These are phyloP conservation scores for Pteropus rufus DNA, from an alignment of 2,797 vertebrate genomes.

Conservation along the genomic window DNA sequence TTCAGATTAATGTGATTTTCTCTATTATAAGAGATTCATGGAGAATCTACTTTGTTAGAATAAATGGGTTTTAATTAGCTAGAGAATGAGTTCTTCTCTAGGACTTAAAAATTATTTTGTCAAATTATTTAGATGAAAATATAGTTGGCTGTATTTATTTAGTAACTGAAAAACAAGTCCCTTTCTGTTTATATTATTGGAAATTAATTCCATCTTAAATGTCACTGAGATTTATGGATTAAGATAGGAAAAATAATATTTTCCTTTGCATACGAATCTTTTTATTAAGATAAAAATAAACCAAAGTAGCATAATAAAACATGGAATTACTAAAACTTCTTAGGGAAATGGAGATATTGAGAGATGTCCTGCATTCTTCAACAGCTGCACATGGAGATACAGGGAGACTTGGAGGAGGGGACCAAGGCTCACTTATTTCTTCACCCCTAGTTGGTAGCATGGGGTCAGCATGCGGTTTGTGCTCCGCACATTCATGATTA, in stretches of 20 bases:
- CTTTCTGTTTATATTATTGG: neutral
- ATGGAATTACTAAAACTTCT: neutral
- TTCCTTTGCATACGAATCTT: neutral
- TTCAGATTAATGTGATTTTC: neutral
- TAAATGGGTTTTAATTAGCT: constrained; percentile 11
- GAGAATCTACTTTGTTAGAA: neutral
- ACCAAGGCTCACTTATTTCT: neutral
- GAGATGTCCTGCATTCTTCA: neutral
- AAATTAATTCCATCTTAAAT: constrained; percentile 12
- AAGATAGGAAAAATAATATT: neutral
- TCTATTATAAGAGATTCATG: neutral
- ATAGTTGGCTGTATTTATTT: neutral
- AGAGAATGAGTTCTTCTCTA: neutral
- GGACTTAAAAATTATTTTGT: constrained; percentile 5
- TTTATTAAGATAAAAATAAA: constrained; percentile 31
- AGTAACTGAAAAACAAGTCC: neutral
- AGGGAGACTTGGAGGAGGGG: no score
- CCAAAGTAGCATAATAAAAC: neutral
- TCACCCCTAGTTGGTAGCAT: neutral
- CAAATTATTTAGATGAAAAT: neutral
- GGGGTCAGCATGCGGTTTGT: fast-evolving
- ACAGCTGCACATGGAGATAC: fast-evolving
- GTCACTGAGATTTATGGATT: neutral
- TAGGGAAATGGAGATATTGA: neutral
- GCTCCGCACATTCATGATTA: neutral